Base-by-base conservation (phyloP, 2,797 vertebrate genomes). In the Champsocephalus esox region DNA sequence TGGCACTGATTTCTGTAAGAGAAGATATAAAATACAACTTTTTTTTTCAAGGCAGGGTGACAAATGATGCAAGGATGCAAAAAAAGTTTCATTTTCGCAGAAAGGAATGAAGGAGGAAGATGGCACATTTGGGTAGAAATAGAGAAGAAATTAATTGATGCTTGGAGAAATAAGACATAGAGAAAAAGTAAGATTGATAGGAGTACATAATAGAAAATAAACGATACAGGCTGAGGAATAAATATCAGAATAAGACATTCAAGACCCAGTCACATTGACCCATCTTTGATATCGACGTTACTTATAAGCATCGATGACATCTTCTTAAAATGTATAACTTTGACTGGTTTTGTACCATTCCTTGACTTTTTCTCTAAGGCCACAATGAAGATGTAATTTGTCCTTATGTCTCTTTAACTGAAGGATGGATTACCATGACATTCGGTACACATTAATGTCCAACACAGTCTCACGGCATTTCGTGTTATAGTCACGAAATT, bases 1-100 rank as follows among this genome's bases (percentile, higher is more conserved):
- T 43, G 62, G 55, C 44, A 67, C 45, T 41, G 60, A 66, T 57
- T 84, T 63, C 82, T 87, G 75, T 34, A 61, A 79, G 67, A 83
- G 62, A 50, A 50, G 9, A 73, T 57, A 77, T 32, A 38, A 46
- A 67, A 78, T 7, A 41, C 28, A 70, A 46, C 34, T 49, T 54
- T 12, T 75, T 17, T 61, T 45, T 38, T 0, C 61, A 46, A 45
- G 41, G 43, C 46, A 63, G 41, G 32, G 12, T 38, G 66, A 59
- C 57, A 8, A 19, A 24, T 66, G 68, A 83, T 59, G 19, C 24
- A 57, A 44, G 12, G 44, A 63, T 44, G 19, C 19, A 56, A 32
- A 17, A 24, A 50, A 59, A 19, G 45, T 62, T 73, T 60, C 3
- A 61, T 64, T 79, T 73, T 59, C 24, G 58, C 14, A 46, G 24